Evolutionary conservation across 2,113 vertebrate genomes (phyloP), one percentile per base, ranked within the genome.

Genomic region (Donacobius atricapilla): DNA sequence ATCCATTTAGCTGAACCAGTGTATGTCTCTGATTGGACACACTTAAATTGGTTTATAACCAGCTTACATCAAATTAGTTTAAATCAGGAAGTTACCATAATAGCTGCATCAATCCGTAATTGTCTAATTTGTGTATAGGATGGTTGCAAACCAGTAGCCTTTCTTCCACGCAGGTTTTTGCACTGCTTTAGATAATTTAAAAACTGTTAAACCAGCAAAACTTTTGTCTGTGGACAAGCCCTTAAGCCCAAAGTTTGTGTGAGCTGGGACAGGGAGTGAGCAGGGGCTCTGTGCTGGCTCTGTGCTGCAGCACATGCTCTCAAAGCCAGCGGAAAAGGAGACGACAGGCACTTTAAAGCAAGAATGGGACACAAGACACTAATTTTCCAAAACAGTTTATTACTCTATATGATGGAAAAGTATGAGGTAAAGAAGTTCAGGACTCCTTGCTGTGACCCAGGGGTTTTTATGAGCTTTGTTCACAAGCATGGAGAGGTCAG

Each of bases 1-100:
- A 96, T 90, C 94, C 94, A 68, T 87, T 96, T 94, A 95, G 72
- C 77, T 92, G 81, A 93, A 95, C 93, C 80, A 72, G 60, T 68
- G 86, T 89, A 45, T 39, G 76, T 48, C 90, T 83, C 85, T 83
- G 85, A 96, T 93, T 93, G 94, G 94, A 96, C 90, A 88, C 96
- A 94, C 90, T 95, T 95, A 94, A 93, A 93, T 92, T 92, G 93
- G 90, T 94, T 96, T 94, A 94, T 89, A 95, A 84, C 90, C 93
- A 95, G 92, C 88, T 94, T 95, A 94, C 85, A 94, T 96, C 88
- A 90, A 93, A 93, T 96, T 89, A 94, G 72, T 93, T 95, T 89
- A 96, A 90, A 93, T 96, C 92, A 64, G 76, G 83, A 94, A 88
- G 88, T 94, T 95, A 68, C 86, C 64, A 75, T 87, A 94, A 96